Evolutionary conservation across 2,113 vertebrate species (phyloP).

Genomic region (Neofelis nebulosa): DNA sequence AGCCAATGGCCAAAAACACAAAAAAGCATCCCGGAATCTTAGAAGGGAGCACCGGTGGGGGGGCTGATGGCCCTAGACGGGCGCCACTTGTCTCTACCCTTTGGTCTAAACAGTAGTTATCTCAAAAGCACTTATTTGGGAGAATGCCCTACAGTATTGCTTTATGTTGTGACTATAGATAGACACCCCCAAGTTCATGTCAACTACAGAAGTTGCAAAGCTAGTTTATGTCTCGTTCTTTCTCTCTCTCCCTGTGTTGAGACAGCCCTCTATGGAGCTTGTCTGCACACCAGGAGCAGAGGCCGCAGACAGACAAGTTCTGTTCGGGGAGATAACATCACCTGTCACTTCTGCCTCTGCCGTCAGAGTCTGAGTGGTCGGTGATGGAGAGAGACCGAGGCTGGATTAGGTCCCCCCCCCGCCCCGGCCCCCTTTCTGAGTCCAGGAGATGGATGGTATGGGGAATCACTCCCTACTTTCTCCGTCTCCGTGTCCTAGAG

Average conservation of each 20-base stretch:
- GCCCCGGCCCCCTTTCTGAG: not conserved
- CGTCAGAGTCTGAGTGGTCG: not conserved
- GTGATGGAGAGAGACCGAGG: not conserved
- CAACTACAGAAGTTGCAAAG: not conserved
- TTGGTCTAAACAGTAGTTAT: not conserved
- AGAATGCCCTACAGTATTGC: not conserved
- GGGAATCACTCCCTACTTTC: not conserved
- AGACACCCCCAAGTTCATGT: not conserved
- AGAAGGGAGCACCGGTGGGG: not conserved
- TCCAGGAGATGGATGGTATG: not conserved
- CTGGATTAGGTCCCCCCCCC: not conserved
- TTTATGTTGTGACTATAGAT: not conserved
- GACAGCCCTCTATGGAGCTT: rapidly evolving
- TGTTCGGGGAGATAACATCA: not conserved
- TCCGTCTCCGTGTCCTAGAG: not conserved
- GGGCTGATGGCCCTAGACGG: rapidly evolving
- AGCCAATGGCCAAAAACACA: not conserved
- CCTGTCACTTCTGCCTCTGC: not conserved
- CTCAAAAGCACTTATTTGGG: not conserved
- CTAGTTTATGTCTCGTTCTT: not conserved
- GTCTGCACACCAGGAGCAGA: not conserved
- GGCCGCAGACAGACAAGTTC: not conserved
- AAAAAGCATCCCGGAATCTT: not conserved
- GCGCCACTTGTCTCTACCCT: not conserved
- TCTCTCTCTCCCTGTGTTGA: too few relatives aligned